These are phyloP conservation scores for Phalacrocorax carbo DNA, from an alignment of 2,113 vertebrate genomes.

Conservation along the genomic window DNA sequence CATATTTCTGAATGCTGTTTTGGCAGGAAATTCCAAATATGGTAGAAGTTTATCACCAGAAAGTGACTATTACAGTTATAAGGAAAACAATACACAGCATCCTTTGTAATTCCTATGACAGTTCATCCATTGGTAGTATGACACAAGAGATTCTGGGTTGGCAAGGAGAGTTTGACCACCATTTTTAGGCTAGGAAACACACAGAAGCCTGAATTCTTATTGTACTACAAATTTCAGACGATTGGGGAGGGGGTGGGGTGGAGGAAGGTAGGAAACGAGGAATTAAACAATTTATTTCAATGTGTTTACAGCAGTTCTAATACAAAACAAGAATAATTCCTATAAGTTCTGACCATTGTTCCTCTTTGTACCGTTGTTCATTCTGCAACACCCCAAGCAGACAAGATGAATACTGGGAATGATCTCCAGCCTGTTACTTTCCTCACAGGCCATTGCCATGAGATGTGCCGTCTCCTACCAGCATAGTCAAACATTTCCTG, in stretches of 20 bases:
- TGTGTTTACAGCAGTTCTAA: not conserved
- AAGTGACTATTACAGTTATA: not conserved
- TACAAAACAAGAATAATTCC: not conserved
- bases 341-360: not conserved
- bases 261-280: not conserved
- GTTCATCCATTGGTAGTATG: fast-evolving
- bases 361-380: not conserved
- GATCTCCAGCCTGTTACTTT: not conserved
- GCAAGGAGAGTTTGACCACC: not conserved
- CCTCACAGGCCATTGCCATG: not conserved
- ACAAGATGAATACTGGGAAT: not conserved
- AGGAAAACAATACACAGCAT: not conserved
- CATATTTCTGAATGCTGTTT: not conserved
- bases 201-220: not conserved
- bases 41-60: not conserved
- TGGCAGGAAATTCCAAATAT: not conserved
- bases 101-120: not conserved
- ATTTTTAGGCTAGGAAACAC: not conserved
- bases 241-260: fast-evolving
- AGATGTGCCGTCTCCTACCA: not conserved
- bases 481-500: not conserved
- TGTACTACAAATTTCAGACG: not conserved
- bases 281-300: not conserved
- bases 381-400: not conserved
- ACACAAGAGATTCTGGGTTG: not conserved